Base-by-base conservation (phyloP, 1,140 invertebrate species). In the Myzus persicae region DNA sequence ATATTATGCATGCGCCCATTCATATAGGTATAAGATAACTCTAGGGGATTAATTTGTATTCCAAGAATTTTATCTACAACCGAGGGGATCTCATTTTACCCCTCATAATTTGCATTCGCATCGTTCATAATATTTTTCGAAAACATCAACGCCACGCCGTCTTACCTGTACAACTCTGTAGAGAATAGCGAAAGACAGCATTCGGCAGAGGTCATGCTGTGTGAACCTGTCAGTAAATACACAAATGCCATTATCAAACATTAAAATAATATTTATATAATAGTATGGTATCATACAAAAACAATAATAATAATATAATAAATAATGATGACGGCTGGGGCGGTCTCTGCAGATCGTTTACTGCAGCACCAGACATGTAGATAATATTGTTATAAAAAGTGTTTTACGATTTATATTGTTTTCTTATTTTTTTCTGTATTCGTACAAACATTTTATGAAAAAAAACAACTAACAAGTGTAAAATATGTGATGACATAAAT, bases 401-500 rank as follows among this genome's bases (percentile, higher is more conserved):
- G 59, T 76, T 36, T 76, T 76, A 76, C 59, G 59, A 76, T 76
- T 76, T 76, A 76, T 76, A 76, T 76, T 76, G 59, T 76, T 76
- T 76, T 76, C 31, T n/a, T n/a, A 76, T 67, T 76, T 76, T 31
- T 59, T 59, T 31, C 59, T 1, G 54, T n/a, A 59, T n/a, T 76
- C n/a, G 31, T 76, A 76, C 6, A 18, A n/a, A 76, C 14, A n/a
- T n/a, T 18, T 4, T 18, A 18, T 18, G n/a, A 5, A 14, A 18
- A 67, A 18, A 67, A 67, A 76, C 59, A 4, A 76, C 59, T 76
- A 76, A 76, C 59, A 76, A 76, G 59, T 76, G 59, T 76, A 76
- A 76, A n/a, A 76, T 76, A 76, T 76, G 59, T 76, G 59, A 76
- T 76, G 59, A 76, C 59, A 76, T 76, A 76, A 76, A 76, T 76